phyloP scores from a whole-genome alignment of 2,888 invertebrate species.

The Drepana falcataria region DNA sequence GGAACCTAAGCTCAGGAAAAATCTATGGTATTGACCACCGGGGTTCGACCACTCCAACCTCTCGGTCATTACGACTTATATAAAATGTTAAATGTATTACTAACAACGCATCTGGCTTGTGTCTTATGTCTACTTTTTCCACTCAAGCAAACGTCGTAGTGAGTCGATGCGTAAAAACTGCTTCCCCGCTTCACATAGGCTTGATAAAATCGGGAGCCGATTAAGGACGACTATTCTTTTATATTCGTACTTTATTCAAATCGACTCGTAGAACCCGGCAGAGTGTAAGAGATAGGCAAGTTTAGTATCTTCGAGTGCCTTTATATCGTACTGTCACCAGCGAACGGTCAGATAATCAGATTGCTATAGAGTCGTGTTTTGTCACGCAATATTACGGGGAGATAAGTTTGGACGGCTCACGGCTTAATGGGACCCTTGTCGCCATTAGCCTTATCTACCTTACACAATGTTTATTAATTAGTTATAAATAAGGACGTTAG shows the following conservation, averaged over 20 bases:
- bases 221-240: constrained; percentile 52
- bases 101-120: background rate
- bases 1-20: no score
- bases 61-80: no score
- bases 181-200: constrained; percentile 39
- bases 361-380: constrained; percentile 51
- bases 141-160: constrained; percentile 14
- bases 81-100: no score
- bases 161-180: constrained; percentile 44
- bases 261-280: constrained; percentile 47
- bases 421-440: constrained; percentile 20
- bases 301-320: constrained; percentile 40
- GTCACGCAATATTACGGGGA: constrained; percentile 57
- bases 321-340: constrained; percentile 37
- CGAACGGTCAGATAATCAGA: constrained; percentile 54
- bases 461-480: constrained; percentile 8
- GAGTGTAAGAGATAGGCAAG: constrained; percentile 58
- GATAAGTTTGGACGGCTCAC: constrained; percentile 34
- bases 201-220: constrained; percentile 55
- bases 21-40: no score
- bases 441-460: constrained; percentile 13
- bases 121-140: background rate
- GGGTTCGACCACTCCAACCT: no score
- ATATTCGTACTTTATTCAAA: constrained; percentile 63
- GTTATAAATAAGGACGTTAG: constrained; percentile 1